phyloP scores from a whole-genome alignment of 2,888 invertebrate species.

The Petrolisthes manimaculis region DNA sequence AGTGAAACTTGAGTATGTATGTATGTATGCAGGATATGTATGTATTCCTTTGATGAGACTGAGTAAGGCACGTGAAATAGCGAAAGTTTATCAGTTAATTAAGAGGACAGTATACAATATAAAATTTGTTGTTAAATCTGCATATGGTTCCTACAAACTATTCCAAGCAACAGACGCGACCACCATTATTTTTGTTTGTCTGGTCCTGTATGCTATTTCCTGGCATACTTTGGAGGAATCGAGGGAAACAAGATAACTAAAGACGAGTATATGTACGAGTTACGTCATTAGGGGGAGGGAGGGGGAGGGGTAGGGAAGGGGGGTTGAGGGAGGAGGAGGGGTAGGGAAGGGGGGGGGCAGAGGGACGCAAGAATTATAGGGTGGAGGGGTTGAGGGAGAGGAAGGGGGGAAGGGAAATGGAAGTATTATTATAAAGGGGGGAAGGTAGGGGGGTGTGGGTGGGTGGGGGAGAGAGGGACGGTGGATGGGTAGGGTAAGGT shows the following conservation, averaged over 20 bases:
- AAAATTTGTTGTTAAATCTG: too few species aligned
- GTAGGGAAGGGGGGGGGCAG: conserved; percentile 1
- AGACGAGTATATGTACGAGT: background rate
- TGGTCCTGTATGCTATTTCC: background rate
- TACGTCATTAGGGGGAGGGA: background rate
- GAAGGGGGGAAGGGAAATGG: background rate
- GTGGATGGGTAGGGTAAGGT: background rate
- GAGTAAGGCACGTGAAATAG: too few species aligned
- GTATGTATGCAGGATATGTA: background rate
- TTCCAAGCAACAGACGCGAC: too few species aligned
- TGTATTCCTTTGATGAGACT: too few species aligned
- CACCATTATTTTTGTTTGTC: background rate
- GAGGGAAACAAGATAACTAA: too few species aligned
- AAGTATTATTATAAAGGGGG: background rate
- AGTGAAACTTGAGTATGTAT: background rate
- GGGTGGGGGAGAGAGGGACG: background rate
- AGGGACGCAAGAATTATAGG: too few species aligned
- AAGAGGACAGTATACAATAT: too few species aligned
- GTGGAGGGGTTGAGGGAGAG: background rate
- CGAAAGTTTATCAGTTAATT: too few species aligned
- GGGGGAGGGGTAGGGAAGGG: too few species aligned
- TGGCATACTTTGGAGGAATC: background rate
- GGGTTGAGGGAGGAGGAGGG: too few species aligned
- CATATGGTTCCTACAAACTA: too few species aligned
- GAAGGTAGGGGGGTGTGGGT: background rate